phyloP scores from a whole-genome alignment of 2,113 vertebrate species.

The Megaptera novaeangliae region DNA sequence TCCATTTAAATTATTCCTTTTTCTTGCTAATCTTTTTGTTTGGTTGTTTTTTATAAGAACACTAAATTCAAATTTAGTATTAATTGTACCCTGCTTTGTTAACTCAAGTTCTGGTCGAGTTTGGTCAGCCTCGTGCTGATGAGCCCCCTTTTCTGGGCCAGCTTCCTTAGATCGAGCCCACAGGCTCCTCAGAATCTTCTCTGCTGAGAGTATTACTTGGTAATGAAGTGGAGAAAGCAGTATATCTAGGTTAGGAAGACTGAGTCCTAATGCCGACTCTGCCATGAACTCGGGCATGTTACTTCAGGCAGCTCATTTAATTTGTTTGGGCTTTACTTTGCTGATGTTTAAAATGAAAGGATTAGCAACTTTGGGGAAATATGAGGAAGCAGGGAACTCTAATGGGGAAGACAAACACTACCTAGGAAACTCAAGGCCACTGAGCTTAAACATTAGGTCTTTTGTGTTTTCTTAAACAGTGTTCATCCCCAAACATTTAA shows the following conservation, averaged over 20 bases:
- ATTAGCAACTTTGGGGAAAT: background rate
- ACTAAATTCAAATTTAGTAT: background rate
- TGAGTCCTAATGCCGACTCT: background rate
- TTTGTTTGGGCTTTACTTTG: background rate
- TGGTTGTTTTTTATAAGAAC: background rate
- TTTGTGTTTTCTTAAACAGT: background rate
- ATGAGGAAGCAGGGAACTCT: background rate
- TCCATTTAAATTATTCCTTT: background rate
- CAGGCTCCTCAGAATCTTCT: background rate
- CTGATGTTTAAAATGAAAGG: background rate
- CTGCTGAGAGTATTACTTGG: background rate
- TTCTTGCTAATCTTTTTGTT: background rate
- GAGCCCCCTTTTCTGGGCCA: background rate
- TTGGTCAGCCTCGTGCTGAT: rapidly evolving
- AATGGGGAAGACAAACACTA: background rate
- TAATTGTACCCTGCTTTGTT: background rate
- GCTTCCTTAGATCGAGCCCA: background rate
- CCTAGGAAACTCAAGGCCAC: too few species aligned
- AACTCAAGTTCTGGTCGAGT: background rate
- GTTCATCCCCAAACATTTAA: background rate
- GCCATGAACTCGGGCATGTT: background rate
- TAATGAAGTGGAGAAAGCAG: background rate
- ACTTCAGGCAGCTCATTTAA: background rate
- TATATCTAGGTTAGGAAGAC: background rate
- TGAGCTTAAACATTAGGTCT: background rate